These are phyloP conservation scores for Bacillus rossius DNA, from an alignment of 1,140 invertebrate species.

Conservation along the genomic window DNA sequence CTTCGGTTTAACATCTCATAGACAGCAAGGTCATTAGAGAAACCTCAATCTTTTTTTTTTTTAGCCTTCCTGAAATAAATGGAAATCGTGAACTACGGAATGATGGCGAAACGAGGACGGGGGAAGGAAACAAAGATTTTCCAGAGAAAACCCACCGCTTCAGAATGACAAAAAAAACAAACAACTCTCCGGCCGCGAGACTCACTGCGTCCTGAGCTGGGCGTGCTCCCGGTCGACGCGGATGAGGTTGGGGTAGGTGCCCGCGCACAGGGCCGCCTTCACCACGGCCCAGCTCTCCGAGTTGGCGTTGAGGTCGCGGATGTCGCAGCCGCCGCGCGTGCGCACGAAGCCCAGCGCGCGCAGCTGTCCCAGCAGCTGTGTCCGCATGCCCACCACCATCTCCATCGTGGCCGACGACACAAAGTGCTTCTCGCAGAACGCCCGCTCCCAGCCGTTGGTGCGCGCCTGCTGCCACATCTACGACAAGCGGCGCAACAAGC, in stretches of 20 bases:
- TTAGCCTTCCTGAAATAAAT: too few relatives aligned
- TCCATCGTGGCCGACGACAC: slow-evolving; percentile 82
- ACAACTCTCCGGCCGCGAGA: too few relatives aligned
- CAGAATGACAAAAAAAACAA: too few relatives aligned
- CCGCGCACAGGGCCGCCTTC: slow-evolving; percentile 82
- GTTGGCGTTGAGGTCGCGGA: slow-evolving; percentile 74
- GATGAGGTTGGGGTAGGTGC: slow-evolving; percentile 84
- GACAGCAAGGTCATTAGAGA: too few relatives aligned
- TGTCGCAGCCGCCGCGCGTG: slow-evolving; percentile 64
- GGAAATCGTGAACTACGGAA: too few relatives aligned
- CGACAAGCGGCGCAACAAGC: slow-evolving; percentile 21
- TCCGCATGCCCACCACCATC: slow-evolving; percentile 70
- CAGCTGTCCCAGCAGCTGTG: slow-evolving; percentile 79
- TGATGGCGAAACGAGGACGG: too few relatives aligned
- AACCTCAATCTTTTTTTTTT: too few relatives aligned
- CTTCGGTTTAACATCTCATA: too few relatives aligned
- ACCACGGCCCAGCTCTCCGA: slow-evolving; percentile 89
- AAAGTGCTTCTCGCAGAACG: slow-evolving; percentile 75
- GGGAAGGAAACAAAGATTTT: too few relatives aligned
- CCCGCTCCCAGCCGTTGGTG: slow-evolving; percentile 57
- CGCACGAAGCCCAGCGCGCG: slow-evolving; percentile 78
- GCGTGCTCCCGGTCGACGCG: slow-evolving; percentile 54
- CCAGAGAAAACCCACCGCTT: too few relatives aligned
- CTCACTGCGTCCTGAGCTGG: slow-evolving; percentile 55
- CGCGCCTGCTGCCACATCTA: slow-evolving; percentile 59